Evolutionary conservation across 2,113 vertebrate genomes (phyloP).

Genomic region (Leucopternis melanops): DNA sequence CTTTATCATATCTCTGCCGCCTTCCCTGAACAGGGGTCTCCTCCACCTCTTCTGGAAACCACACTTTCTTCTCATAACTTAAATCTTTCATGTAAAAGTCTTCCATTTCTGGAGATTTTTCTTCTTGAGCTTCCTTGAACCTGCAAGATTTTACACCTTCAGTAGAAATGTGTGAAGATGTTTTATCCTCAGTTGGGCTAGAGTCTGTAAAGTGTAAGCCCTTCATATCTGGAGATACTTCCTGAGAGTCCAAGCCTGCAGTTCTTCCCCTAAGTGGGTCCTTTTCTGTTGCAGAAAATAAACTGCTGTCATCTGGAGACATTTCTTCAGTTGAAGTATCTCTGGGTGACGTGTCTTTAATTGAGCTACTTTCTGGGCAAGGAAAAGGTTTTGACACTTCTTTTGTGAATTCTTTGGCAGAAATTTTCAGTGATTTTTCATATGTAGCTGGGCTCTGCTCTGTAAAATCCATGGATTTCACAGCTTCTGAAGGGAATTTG

Average conservation of each 20-base stretch:
- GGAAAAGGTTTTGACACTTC: not conserved
- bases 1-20: constrained; percentile 77
- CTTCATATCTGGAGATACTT: constrained; percentile 28
- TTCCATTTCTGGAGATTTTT: constrained; percentile 64
- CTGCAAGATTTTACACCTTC: not conserved
- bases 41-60: constrained; percentile 75
- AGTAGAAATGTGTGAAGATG: not conserved
- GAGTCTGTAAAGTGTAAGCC: not conserved
- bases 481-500: not conserved
- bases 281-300: constrained; percentile 46
- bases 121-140: constrained; percentile 7
- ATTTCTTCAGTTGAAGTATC: constrained; percentile 20
- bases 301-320: constrained; percentile 42
- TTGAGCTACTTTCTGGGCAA: constrained; percentile 20
- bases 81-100: constrained; percentile 66
- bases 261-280: not conserved
- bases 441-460: not conserved
- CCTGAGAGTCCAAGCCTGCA: not conserved
- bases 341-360: not conserved
- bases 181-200: not conserved
- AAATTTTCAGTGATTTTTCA: not conserved
- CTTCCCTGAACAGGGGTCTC: constrained; percentile 60
- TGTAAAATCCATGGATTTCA: not conserved
- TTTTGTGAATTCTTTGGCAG: not conserved
- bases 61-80: constrained; percentile 77